phyloP scores from a whole-genome alignment of 2,797 vertebrate genomes.

The Sphenopsis melanotis region DNA sequence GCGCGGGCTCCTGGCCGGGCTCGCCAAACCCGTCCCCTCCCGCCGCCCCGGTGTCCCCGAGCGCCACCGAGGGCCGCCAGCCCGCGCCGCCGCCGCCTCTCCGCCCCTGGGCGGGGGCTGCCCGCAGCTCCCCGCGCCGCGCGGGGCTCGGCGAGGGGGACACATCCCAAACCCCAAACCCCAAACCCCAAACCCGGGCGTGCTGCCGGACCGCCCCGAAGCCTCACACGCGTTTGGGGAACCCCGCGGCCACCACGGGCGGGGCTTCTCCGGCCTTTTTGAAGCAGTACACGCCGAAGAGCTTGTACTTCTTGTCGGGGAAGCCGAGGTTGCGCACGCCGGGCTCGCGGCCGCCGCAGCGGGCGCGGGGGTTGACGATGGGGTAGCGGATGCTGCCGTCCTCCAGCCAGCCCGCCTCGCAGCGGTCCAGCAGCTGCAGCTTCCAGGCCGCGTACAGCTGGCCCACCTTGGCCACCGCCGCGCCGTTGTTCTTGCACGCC shows the following conservation, averaged over 20 bases:
- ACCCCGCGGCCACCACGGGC: background rate
- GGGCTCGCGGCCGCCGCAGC: constrained; percentile 86
- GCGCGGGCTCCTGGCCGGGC: background rate
- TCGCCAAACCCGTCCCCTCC: background rate
- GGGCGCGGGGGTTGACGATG: constrained; percentile 89
- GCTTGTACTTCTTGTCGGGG: constrained; percentile 88
- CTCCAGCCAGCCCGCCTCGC: constrained; percentile 91
- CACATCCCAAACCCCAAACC: background rate
- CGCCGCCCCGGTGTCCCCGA: background rate
- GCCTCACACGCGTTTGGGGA: background rate
- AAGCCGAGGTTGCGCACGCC: constrained; percentile 91
- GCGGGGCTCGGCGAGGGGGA: background rate
- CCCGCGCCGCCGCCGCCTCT: background rate
- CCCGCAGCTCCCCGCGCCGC: background rate
- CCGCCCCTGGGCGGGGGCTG: background rate
- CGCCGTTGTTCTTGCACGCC: constrained; percentile 84
- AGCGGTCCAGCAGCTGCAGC: constrained; percentile 90
- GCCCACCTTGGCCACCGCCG: constrained; percentile 86
- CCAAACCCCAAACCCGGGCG: background rate
- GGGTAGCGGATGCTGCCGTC: constrained; percentile 94
- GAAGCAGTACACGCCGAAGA: constrained; percentile 94
- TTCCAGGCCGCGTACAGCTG: constrained; percentile 95
- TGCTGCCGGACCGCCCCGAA: background rate
- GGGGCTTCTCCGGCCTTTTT: background rate
- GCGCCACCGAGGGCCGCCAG: background rate